These are phyloP conservation scores for Vicugna pacos DNA, from an alignment of 2,113 vertebrate species.

Conservation along the genomic window DNA sequence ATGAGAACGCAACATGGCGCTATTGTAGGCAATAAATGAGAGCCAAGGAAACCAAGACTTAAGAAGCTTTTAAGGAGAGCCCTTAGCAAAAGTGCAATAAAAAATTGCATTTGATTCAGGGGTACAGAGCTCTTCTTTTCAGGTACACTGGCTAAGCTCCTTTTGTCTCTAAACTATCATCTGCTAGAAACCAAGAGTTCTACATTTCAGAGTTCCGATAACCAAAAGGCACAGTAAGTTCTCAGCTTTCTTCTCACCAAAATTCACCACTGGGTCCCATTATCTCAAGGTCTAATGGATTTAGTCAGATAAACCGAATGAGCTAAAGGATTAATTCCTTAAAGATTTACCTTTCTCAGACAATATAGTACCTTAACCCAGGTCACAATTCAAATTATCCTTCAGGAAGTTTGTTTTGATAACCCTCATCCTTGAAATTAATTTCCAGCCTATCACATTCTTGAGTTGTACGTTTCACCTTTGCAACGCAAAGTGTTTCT, in stretches of 20 bases:
- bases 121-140: not conserved
- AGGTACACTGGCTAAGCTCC: not conserved
- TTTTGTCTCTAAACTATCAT: slow-evolving; percentile 39
- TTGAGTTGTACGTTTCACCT: not conserved
- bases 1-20: not conserved
- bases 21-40: slow-evolving; percentile 70
- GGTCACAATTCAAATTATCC: slow-evolving; percentile 18
- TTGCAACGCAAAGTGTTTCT: not conserved
- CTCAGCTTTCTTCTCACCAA: not conserved
- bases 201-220: not conserved
- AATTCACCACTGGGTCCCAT: not conserved
- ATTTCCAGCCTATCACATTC: not conserved
- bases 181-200: not conserved
- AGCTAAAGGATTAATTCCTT: not conserved
- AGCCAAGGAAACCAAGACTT: slow-evolving; percentile 20
- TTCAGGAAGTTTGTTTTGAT: not conserved
- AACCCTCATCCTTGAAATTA: slow-evolving; percentile 53
- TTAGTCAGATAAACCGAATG: slow-evolving; percentile 7
- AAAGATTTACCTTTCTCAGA: slow-evolving; percentile 14
- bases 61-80: slow-evolving; percentile 50
- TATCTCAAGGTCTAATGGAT: not conserved
- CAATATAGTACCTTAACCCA: not conserved
- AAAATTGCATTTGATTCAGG: slow-evolving; percentile 35
- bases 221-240: not conserved
- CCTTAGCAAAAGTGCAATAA: slow-evolving; percentile 13